phyloP scores from a whole-genome alignment of 2,888 invertebrate genomes.

The Cryptocephalus primarius region DNA sequence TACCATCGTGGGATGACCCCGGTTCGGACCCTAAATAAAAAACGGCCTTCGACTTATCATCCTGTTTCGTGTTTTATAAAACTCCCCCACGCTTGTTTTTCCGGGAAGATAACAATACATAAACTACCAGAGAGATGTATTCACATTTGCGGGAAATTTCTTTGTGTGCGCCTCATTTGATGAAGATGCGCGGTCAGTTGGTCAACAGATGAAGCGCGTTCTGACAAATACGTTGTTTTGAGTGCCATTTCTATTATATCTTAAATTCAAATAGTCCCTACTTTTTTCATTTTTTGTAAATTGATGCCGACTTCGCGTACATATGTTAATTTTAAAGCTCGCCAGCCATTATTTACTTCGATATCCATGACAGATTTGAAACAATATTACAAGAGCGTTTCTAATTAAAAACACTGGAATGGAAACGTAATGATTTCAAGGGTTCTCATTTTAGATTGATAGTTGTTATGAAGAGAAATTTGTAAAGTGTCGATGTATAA shows the following conservation, averaged over 20 bases:
- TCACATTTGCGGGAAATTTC: no score
- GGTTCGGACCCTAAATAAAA: slow-evolving; percentile 27
- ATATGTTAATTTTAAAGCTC: no score
- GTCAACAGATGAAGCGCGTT: no score
- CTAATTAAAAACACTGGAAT: slow-evolving; percentile 5
- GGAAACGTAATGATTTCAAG: slow-evolving; percentile 8
- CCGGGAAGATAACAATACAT: not conserved
- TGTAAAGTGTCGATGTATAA: slow-evolving; percentile 38
- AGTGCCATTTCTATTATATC: no score
- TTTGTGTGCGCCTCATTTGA: no score
- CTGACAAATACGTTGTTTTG: no score
- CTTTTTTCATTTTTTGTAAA: no score
- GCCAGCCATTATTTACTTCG: no score
- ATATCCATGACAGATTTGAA: not conserved
- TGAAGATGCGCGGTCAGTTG: no score
- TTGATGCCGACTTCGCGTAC: no score
- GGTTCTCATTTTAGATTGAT: slow-evolving; percentile 13
- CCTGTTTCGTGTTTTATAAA: slow-evolving; percentile 32
- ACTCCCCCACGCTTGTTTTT: slow-evolving; percentile 11
- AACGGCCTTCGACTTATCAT: slow-evolving; percentile 29
- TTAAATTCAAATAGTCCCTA: no score
- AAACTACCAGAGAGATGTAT: no score
- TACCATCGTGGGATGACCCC: slow-evolving; percentile 30
- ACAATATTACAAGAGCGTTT: not conserved
- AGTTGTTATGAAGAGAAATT: slow-evolving; percentile 27